Conservation (phyloP, 2,888 invertebrate species). For the Mythimna vitellina region DNA sequence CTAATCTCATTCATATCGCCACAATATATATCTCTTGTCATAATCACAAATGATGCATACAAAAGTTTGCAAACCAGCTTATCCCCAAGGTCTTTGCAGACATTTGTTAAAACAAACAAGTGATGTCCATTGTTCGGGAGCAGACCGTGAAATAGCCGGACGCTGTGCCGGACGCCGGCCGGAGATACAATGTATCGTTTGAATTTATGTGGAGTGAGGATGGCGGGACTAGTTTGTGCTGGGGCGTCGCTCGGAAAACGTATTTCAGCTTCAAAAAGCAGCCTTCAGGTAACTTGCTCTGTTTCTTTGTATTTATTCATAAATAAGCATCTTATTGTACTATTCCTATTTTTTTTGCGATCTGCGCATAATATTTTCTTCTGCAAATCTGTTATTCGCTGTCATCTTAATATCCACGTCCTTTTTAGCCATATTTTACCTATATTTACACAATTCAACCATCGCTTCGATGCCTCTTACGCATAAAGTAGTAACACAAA, state of each 20-base stretch:
- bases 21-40: slow-evolving; percentile 17
- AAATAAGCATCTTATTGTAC: too few relatives aligned
- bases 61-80: slow-evolving; percentile 43
- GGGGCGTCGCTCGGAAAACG: neutral
- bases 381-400: too few relatives aligned
- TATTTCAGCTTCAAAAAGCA: too few relatives aligned
- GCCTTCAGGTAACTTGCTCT: neutral
- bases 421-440: too few relatives aligned
- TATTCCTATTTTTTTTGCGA: too few relatives aligned
- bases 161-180: slow-evolving; percentile 42
- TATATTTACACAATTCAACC: too few relatives aligned
- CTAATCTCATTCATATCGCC: slow-evolving; percentile 2
- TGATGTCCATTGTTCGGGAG: slow-evolving; percentile 53
- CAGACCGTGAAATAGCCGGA: slow-evolving; percentile 64
- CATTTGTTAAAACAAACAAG: slow-evolving; percentile 47
- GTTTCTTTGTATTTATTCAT: neutral
- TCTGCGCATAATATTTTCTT: too few relatives aligned
- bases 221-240: neutral
- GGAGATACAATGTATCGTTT: slow-evolving; percentile 60
- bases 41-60: slow-evolving; percentile 50
- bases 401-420: too few relatives aligned
- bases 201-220: slow-evolving; percentile 45
- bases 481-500: too few relatives aligned
- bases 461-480: too few relatives aligned
- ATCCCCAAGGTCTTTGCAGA: slow-evolving; percentile 48